These are phyloP conservation scores for Chelon labrosus DNA, from an alignment of 2,797 vertebrate species.

Conservation along the genomic window DNA sequence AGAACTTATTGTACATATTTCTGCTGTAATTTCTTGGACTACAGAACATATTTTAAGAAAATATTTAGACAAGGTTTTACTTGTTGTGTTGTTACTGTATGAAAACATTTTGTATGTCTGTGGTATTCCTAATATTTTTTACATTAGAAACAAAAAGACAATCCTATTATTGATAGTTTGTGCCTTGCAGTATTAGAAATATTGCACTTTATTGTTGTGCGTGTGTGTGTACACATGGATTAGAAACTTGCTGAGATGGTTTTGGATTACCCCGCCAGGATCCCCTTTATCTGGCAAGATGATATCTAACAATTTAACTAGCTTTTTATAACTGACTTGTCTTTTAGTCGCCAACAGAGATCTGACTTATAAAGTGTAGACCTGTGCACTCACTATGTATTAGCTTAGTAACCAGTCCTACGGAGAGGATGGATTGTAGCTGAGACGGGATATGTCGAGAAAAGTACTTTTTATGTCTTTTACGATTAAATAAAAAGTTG, in stretches of 20 bases:
- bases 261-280: constrained; percentile 32
- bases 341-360: constrained; percentile 32
- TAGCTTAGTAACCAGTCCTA: constrained; percentile 24
- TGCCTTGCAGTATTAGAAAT: constrained; percentile 86
- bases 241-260: constrained; percentile 42
- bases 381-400: constrained; percentile 9
- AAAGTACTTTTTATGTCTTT: constrained; percentile 55
- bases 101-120: constrained; percentile 73
- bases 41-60: constrained; percentile 65
- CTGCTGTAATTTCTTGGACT: constrained; percentile 63
- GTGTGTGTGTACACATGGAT: constrained; percentile 46
- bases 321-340: constrained; percentile 36
- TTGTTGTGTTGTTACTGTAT: constrained; percentile 81
- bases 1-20: constrained; percentile 73
- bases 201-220: constrained; percentile 76
- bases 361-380: constrained; percentile 12
- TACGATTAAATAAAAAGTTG: constrained; percentile 74
- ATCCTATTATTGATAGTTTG: constrained; percentile 78
- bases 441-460: constrained; percentile 24
- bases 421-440: constrained; percentile 50
- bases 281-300: constrained; percentile 32
- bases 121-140: constrained; percentile 70
- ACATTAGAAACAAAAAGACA: constrained; percentile 72
- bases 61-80: constrained; percentile 87
- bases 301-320: background rate